Conservation (phyloP, 1,140 invertebrate genomes). For the Ridgeia piscesae region DNA sequence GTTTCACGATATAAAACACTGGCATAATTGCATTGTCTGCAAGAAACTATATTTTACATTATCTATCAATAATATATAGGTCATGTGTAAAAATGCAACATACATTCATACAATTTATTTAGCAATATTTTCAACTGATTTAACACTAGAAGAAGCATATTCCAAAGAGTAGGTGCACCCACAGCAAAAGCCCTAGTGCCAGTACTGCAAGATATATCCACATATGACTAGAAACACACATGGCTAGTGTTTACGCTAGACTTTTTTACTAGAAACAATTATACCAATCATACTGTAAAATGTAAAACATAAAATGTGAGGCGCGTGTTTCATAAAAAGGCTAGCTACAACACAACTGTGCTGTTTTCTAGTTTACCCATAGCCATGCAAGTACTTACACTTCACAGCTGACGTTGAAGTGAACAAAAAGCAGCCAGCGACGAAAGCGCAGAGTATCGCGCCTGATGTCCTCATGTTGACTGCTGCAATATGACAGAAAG, state of each 20-base stretch:
- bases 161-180: too few species aligned
- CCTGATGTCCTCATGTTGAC: background rate
- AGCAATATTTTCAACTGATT: too few species aligned
- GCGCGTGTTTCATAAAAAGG: background rate
- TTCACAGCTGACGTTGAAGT: background rate
- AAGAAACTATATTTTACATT: too few species aligned
- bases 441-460: background rate
- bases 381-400: background rate
- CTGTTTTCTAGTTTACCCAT: background rate
- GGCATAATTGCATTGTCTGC: too few species aligned
- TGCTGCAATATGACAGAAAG: background rate
- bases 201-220: too few species aligned
- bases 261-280: background rate
- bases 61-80: background rate
- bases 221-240: background rate
- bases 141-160: too few species aligned
- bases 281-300: too few species aligned
- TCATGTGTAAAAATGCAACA: background rate
- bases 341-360: background rate
- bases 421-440: background rate
- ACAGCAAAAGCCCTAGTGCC: too few species aligned
- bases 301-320: background rate
- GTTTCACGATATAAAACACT: background rate
- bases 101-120: background rate
- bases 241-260: too few species aligned